Evolutionary conservation across 2,113 vertebrate genomes (phyloP), one percentile per base, ranked within the genome.

Genomic region (Poeciliopsis occidentalis): DNA sequence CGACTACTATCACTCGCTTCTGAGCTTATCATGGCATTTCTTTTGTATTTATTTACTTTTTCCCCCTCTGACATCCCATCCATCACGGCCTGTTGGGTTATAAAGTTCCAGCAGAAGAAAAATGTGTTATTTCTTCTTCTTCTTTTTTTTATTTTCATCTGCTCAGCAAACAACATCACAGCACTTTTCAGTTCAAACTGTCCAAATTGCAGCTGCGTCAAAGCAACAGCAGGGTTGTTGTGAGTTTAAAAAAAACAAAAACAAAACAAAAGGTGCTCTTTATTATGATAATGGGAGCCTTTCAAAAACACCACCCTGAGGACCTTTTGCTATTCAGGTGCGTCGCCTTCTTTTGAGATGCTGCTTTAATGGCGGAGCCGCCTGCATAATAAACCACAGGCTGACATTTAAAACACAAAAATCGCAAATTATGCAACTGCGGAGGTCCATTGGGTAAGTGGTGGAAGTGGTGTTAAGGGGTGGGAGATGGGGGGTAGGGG

Each of bases 361-460:
- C 71, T 47, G 71, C 75, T 83, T 84, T 88, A 90, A 89, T 86
- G 75, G 83, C 30, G 69, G 44, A 68, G 44, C 78, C 26, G 62
- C 34, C 82, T 78, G 86, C 73, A 85, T 88, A 82, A 90, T 89
- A 78, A 84, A 70, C 78, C 8, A 70, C 75, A 64, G 72, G 85
- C 41, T 91, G 88, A 90, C 91, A 89, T 92, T 92, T 91, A 71
- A 89, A 89, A 88, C 39, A 61, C 31, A 73, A 66, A 85, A 85
- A 85, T 77, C 79, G 72, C 85, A 87, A 90, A 85, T 82, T 78
- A 68, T 69, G 61, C 37, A 60, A 26, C 74, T 31, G 62, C 22
- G 67, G 70, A 81, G 32, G 78, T 75, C 73, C 37, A 37, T 32
- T 67, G 79, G 73, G 72, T 64, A 78, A 76, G 64, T 67, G 76